A percentile compares a stretch with the other conserved stretches of the same genome.
Conservation (phyloP, 2,113 vertebrate genomes). For the Penelope pileata region DNA sequence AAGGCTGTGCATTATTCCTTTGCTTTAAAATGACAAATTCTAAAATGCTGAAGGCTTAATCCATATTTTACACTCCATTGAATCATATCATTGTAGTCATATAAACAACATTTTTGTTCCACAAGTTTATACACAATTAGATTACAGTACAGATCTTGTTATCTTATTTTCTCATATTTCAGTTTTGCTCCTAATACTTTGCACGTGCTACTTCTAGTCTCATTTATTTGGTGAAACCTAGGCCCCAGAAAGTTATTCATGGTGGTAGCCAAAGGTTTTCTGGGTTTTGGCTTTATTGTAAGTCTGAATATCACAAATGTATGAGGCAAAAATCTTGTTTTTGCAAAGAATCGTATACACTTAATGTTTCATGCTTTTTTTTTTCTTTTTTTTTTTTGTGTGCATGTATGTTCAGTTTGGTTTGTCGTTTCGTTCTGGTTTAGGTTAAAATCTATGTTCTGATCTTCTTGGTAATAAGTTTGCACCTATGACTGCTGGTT, state of each 20-base stretch:
- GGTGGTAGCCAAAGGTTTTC: background rate
- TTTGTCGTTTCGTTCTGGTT: background rate
- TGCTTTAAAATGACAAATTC: background rate
- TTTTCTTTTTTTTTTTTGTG: background rate
- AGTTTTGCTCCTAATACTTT: background rate
- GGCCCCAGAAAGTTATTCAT: background rate
- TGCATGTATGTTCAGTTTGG: background rate
- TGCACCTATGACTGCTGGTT: background rate
- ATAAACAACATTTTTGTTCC: background rate
- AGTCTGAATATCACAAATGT: background rate
- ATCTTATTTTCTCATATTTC: background rate
- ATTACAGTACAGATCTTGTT: background rate
- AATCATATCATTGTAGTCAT: background rate
- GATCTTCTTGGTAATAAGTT: background rate
- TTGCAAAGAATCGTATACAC: background rate
- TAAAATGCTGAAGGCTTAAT: background rate
- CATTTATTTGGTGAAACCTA: background rate
- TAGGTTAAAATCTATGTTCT: background rate
- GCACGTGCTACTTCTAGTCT: background rate
- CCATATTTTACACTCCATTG: fast-evolving
- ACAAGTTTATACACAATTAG: background rate
- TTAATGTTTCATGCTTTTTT: background rate
- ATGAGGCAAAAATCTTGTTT: background rate
- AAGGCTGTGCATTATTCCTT: background rate
- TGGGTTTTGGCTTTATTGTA: background rate